Conservation (phyloP, 2,113 vertebrate species). For the Isurus oxyrinchus region DNA sequence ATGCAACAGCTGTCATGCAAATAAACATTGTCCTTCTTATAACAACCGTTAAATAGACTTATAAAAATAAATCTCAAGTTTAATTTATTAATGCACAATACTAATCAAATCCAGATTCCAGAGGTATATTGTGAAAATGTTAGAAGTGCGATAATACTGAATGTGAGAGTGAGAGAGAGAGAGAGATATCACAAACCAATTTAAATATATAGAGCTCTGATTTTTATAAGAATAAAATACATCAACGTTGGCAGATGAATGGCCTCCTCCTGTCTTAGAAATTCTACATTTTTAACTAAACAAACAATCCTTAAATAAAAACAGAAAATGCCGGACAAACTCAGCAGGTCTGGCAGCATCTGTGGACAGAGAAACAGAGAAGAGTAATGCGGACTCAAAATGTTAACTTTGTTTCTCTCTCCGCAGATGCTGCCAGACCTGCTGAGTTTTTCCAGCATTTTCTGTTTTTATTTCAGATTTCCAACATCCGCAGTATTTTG, state of each 20-base stretch:
- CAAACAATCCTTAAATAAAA: too few relatives aligned
- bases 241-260: background rate
- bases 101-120: background rate
- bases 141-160: background rate
- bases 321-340: too few relatives aligned
- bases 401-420: too few relatives aligned
- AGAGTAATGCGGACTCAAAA: too few relatives aligned
- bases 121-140: background rate
- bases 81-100: background rate
- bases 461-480: too few relatives aligned
- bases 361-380: too few relatives aligned
- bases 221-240: background rate
- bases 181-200: background rate
- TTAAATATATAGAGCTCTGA: background rate
- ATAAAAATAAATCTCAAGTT: background rate
- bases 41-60: background rate
- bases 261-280: background rate
- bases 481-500: too few relatives aligned
- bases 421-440: too few relatives aligned
- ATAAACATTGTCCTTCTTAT: background rate
- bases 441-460: too few relatives aligned
- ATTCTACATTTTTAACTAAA: background rate
- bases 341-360: too few relatives aligned
- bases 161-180: background rate
- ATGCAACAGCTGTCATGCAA: background rate